Evolutionary conservation across 2,797 vertebrate genomes (phyloP), one percentile per base, ranked within the genome.

Genomic region (Scyliorhinus canicula): DNA sequence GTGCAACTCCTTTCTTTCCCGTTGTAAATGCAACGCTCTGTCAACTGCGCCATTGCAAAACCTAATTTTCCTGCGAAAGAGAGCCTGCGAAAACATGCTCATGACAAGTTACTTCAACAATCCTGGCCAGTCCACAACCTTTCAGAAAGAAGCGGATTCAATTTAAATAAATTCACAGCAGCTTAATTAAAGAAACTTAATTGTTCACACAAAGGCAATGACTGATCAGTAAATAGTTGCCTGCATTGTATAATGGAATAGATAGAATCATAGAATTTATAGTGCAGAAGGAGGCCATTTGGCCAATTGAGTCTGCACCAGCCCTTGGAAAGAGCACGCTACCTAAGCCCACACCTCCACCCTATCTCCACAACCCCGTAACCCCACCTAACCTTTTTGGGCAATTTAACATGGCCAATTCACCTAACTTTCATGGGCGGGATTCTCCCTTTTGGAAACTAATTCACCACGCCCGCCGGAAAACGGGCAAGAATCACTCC

Each of bases 161-260:
- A 47, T 93, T 69, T 31, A 67, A 93, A 69, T 71, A 93, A 71
- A 93, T 12, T 47, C 93, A 67, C n/a, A 69, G 47, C 26, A 71
- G 28, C 93, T 26, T n/a, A n/a, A n/a, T 71, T 31, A 71, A 52
- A 44, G 65, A 93, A 71, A 69, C 24, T 47, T 40, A 71, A 71
- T 67, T 28, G 19, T 71, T 69, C 65, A 71, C 24, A 93, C 44
- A 71, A 71, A 93, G 52, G 88, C 88, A 63, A 60, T 57, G 57
- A 91, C 7, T 40, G 35, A 91, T 65, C n/a, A 91, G 55, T 4
- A 91, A 91, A 65, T 1, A 26, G n/a, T 65, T 65, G 7, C 19
- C 0, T 91, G 88, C 88, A 65, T 26, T 26, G 21, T 91, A 3
- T 24, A 91, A 65, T 65, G 19, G 21, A 60, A 26, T 44, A n/a